phyloP scores from a whole-genome alignment of 2,888 invertebrate genomes.

The Exocentrus adspersus region DNA sequence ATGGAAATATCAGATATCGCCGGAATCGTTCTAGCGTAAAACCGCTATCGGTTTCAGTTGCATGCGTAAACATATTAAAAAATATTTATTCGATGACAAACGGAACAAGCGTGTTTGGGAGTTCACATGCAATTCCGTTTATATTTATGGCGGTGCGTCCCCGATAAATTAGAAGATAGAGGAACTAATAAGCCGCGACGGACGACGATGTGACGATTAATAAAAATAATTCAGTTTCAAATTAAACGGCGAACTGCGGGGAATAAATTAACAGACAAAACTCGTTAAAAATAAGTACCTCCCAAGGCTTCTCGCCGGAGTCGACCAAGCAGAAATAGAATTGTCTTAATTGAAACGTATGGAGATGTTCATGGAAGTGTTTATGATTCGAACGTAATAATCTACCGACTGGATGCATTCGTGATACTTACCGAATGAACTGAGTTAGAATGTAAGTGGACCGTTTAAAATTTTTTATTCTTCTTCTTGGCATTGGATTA shows the following conservation, averaged over 20 bases:
- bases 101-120: conserved; percentile 12
- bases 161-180: conserved; percentile 18
- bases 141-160: conserved; percentile 1
- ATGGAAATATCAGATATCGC: conserved; percentile 11
- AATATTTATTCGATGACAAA: conserved; percentile 15
- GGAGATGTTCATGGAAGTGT: not conserved
- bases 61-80: conserved; percentile 18
- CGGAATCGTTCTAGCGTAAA: conserved; percentile 2
- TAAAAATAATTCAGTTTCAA: not conserved
- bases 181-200: conserved; percentile 4
- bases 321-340: not conserved
- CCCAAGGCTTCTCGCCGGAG: not conserved
- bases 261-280: not conserved
- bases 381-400: not conserved
- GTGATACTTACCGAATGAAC: not conserved
- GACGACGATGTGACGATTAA: conserved; percentile 9
- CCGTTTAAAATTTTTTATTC: not conserved
- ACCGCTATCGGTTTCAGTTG: conserved; percentile 18
- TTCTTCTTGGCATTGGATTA: not conserved
- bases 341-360: too few relatives aligned
- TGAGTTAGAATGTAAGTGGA: not conserved
- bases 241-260: not conserved
- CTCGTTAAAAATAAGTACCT: not conserved
- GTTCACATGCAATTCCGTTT: conserved; percentile 18
- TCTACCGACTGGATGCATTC: not conserved